These are phyloP conservation scores for Potamilus streckersoni DNA, from an alignment of 1,140 invertebrate species.

Conservation along the genomic window DNA sequence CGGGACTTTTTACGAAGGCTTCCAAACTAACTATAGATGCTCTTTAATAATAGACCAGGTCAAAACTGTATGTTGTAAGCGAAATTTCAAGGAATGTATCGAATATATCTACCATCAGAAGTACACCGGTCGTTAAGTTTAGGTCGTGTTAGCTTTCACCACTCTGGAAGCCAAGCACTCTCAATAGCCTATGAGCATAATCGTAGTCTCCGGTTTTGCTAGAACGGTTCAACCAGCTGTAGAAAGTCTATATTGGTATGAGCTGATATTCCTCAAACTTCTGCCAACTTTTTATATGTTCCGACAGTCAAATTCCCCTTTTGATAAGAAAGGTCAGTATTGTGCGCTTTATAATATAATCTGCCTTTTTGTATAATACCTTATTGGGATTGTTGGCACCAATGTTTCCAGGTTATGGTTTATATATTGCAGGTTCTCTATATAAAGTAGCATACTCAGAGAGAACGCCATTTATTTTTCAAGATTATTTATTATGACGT, in stretches of 20 bases:
- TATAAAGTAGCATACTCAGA: too few relatives aligned
- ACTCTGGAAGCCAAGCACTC: conserved; percentile 9
- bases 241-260: conserved; percentile 1
- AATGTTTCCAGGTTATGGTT: too few relatives aligned
- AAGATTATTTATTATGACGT: too few relatives aligned
- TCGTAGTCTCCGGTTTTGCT: conserved; percentile 19
- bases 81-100: conserved; percentile 24
- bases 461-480: too few relatives aligned
- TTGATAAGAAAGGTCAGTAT: too few relatives aligned
- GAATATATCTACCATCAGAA: conserved; percentile 29
- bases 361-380: too few relatives aligned
- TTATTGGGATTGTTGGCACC: too few relatives aligned
- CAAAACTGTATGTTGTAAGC: conserved; percentile 18
- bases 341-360: too few relatives aligned
- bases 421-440: too few relatives aligned
- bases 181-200: conserved; percentile 26
- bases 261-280: neutral
- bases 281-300: too few relatives aligned
- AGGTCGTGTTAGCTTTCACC: conserved; percentile 31
- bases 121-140: conserved; percentile 33
- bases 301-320: too few relatives aligned
- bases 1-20: conserved; percentile 47
- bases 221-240: too few relatives aligned
- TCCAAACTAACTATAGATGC: conserved; percentile 42
- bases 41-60: conserved; percentile 31